Conservation (phyloP, 1,140 invertebrate genomes). For the Bombus consobrinus region DNA sequence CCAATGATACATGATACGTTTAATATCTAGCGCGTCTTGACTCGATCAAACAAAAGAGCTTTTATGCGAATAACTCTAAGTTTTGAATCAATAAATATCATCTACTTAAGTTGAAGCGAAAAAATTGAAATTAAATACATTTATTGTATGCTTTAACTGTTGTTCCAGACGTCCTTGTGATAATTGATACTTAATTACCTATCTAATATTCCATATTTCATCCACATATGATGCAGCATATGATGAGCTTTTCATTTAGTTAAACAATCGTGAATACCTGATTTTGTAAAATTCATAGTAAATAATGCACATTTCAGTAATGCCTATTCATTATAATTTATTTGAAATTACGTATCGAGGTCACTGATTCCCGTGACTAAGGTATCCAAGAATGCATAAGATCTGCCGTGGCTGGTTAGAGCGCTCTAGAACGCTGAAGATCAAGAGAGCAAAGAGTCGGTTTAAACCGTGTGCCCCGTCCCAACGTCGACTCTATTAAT, state of each 20-base stretch:
- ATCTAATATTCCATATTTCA: neutral
- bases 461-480: conserved; percentile 50
- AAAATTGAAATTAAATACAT: neutral
- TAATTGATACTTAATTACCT: neutral
- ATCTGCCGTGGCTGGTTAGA: conserved; percentile 42
- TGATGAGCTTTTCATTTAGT: neutral
- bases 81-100: neutral
- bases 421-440: conserved; percentile 44
- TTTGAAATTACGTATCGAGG: conserved; percentile 40
- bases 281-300: neutral
- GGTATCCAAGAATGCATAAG: conserved; percentile 59
- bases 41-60: neutral
- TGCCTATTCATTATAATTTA: neutral
- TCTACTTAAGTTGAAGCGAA: neutral
- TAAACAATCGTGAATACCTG: neutral
- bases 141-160: neutral
- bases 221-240: neutral
- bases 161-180: neutral
- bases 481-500: conserved; percentile 65
- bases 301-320: neutral
- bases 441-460: conserved; percentile 51
- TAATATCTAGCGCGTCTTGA: neutral
- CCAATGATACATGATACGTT: neutral
- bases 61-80: neutral
- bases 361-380: conserved; percentile 52